Evolutionary conservation across 2,888 invertebrate species (phyloP).

Genomic region (Nymphalis urticae): DNA sequence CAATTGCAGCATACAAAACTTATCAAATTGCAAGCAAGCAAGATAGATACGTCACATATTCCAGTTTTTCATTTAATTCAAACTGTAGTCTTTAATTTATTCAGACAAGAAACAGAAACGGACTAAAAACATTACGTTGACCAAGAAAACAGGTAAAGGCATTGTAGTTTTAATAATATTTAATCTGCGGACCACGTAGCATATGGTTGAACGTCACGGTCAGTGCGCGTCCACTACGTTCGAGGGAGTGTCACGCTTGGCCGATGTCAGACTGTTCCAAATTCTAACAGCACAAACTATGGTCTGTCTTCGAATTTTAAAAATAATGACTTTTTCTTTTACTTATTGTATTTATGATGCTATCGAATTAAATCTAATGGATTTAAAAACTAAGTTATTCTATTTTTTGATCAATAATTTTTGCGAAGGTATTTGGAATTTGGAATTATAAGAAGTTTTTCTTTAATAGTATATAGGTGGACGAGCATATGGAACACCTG

Average conservation of each 20-base stretch:
- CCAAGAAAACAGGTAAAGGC: constrained; percentile 27
- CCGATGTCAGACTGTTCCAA: constrained; percentile 42
- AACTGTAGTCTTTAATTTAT: neutral
- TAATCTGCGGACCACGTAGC: constrained; percentile 41
- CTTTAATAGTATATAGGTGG: no score
- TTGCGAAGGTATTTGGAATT: no score
- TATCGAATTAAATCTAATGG: no score
- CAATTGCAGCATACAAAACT: neutral
- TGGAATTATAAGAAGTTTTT: no score
- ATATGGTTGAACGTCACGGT: constrained; percentile 52
- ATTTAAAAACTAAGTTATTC: no score
- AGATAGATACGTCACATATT: neutral
- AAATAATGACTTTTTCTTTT: neutral
- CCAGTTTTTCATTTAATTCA: neutral
- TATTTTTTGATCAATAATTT: no score
- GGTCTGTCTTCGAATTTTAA: constrained; percentile 7
- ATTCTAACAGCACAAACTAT: constrained; percentile 31
- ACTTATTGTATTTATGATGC: neutral
- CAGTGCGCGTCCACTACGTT: constrained; percentile 48
- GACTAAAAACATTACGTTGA: constrained; percentile 4
- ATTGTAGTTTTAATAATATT: constrained; percentile 25
- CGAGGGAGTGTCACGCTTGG: constrained; percentile 45
- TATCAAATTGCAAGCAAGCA: neutral
- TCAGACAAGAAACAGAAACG: neutral
- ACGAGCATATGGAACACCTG: no score